Base-by-base conservation (phyloP, 2,113 vertebrate genomes). In the Vidua macroura region DNA sequence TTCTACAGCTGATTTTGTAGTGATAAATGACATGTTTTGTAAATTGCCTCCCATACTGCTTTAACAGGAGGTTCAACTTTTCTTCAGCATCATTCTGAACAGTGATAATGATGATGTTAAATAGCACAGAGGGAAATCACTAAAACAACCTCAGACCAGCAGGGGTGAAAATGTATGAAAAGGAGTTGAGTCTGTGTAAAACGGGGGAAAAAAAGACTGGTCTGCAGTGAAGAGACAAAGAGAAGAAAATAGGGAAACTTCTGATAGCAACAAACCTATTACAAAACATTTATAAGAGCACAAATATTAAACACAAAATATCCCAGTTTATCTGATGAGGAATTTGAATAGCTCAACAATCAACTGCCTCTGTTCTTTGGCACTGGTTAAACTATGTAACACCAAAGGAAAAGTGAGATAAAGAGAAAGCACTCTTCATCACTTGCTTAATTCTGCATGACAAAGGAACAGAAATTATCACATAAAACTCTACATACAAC, bases 171-270 rank as follows among this genome's bases (percentile, higher is more conserved):
- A 88, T 22, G 3, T 46, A 15, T 75, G 41, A 81, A 49, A 67
- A 66, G 11, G 23, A 66, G 11, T 18, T 62, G 28, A 79, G 35
- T 25, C 12, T 79, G 9, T 9, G 19, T 81, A 44, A 74, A 90
- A 58, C 0, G 24, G 21, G 2, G 0, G 22, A 22, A 68, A 27
- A 46, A 41, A 33, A 41, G 0, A 19, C 35, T 49, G 3, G 4
- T 49, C 31, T 66, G 9, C 1, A 1, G 37, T 37, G 18, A 86
- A 86, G 10, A 23, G 21, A 9, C n/a, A 93, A 83, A 77, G 55
- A 9, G 2, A 11, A 72, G 33, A 72, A 67, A 33, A 51, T 10
- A n/a, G 41, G 25, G 43, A 66, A 85, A 88, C 46, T 37, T 69
- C 27, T 59, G 10, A 44, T 41, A 80, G 33, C 31, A 53, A 20